Conservation (phyloP, 1,140 invertebrate genomes). For the Steinernema feltiae region DNA sequence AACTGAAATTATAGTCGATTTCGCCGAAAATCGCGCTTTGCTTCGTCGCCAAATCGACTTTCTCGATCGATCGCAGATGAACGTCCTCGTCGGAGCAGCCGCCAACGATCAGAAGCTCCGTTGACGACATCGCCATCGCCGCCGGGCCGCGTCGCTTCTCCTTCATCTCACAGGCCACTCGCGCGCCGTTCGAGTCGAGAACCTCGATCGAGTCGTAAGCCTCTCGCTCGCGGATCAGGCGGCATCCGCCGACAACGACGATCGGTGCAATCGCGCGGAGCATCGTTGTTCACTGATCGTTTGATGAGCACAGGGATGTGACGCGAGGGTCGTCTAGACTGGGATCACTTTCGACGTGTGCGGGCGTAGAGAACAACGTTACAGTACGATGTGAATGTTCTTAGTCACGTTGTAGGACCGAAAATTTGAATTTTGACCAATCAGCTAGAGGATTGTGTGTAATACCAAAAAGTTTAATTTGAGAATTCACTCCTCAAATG, state of each 20-base stretch:
- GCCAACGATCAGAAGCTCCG: not conserved
- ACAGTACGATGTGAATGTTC: no score
- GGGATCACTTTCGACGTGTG: no score
- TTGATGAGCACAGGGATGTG: not conserved
- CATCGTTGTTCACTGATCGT: not conserved
- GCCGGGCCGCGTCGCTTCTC: not conserved
- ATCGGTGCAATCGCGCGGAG: not conserved
- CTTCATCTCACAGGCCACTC: not conserved
- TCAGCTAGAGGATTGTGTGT: no score
- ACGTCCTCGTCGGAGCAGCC: not conserved
- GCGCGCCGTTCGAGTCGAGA: not conserved
- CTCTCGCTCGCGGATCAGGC: not conserved
- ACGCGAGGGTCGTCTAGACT: not conserved
- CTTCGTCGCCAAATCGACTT: not conserved
- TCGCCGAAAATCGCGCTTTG: not conserved
- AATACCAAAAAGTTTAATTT: no score
- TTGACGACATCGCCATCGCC: not conserved
- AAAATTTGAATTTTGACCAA: no score
- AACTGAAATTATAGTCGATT: not conserved
- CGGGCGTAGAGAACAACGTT: no score
- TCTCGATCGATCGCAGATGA: not conserved
- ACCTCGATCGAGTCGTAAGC: not conserved
- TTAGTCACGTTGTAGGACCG: no score
- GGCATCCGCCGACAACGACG: conserved; percentile 2
- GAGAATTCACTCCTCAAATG: no score